Conservation (phyloP, 2,797 vertebrate genomes). For the Cyclopterus lumpus region DNA sequence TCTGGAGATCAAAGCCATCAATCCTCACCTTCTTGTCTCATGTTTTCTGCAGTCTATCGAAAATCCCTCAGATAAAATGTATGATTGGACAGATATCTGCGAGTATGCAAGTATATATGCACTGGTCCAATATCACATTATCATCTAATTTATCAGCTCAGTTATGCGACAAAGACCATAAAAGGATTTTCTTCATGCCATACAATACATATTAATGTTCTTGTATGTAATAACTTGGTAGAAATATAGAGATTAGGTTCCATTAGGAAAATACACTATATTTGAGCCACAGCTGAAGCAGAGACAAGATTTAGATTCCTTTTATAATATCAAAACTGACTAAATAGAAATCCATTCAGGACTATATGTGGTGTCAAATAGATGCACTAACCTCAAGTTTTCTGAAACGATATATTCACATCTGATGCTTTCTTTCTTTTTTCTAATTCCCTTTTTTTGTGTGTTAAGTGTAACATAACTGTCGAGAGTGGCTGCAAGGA, state of each 20-base stretch:
- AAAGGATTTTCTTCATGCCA: background rate
- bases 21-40: background rate
- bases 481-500: constrained; percentile 19
- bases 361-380: background rate
- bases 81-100: background rate
- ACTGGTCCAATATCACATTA: background rate
- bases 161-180: background rate
- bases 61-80: background rate
- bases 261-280: background rate
- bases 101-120: background rate
- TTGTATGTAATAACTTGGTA: background rate
- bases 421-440: constrained; percentile 10
- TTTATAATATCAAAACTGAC: background rate
- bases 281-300: background rate
- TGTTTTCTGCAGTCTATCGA: background rate
- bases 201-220: constrained; percentile 12
- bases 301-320: background rate
- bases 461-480: constrained; percentile 41
- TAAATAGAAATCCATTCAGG: background rate
- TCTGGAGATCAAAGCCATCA: background rate
- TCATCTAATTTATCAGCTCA: background rate
- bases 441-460: background rate
- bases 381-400: constrained; percentile 6
- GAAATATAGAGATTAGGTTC: constrained; percentile 8
- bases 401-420: constrained; percentile 13